These are phyloP conservation scores for Cheiracanthium punctorium DNA, from an alignment of 2,888 invertebrate genomes.

Conservation along the genomic window DNA sequence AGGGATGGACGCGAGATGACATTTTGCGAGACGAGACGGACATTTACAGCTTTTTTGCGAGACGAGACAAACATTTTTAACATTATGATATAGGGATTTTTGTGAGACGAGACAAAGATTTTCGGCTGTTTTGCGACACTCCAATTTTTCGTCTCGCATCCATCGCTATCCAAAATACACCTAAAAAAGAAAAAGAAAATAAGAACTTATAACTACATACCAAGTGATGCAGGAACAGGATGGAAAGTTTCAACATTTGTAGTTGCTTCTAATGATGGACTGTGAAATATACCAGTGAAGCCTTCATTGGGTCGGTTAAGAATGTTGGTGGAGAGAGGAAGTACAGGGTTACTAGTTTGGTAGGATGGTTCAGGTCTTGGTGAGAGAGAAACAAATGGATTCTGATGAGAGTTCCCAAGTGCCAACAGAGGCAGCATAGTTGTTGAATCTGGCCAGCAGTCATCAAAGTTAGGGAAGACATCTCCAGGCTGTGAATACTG, in stretches of 20 bases:
- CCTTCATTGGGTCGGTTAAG: conserved; percentile 27
- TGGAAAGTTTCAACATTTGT: conserved; percentile 29
- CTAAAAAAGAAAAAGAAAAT: not conserved
- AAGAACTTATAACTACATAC: conserved; percentile 17
- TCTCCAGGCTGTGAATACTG: conserved; percentile 29
- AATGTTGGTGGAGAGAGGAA: conserved; percentile 13
- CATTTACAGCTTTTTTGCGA: too few relatives aligned
- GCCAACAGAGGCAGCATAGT: conserved; percentile 49
- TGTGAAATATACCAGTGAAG: conserved; percentile 43
- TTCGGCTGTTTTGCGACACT: too few relatives aligned
- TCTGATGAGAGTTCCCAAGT: conserved; percentile 26
- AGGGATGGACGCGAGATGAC: too few relatives aligned
- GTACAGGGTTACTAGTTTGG: conserved; percentile 7
- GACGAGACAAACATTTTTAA: too few relatives aligned
- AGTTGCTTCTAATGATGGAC: conserved; percentile 39
- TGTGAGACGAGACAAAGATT: too few relatives aligned
- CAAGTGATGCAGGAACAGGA: conserved; percentile 29
- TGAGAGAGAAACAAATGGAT: not conserved
- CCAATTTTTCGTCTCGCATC: too few relatives aligned
- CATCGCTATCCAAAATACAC: too few relatives aligned
- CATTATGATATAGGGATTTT: too few relatives aligned
- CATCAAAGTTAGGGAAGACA: conserved; percentile 51
- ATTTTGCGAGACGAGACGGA: too few relatives aligned
- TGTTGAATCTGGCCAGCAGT: conserved; percentile 57
- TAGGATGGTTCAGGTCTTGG: not conserved